phyloP scores from a whole-genome alignment of 2,113 vertebrate genomes.

The Eretmochelys imbricata region DNA sequence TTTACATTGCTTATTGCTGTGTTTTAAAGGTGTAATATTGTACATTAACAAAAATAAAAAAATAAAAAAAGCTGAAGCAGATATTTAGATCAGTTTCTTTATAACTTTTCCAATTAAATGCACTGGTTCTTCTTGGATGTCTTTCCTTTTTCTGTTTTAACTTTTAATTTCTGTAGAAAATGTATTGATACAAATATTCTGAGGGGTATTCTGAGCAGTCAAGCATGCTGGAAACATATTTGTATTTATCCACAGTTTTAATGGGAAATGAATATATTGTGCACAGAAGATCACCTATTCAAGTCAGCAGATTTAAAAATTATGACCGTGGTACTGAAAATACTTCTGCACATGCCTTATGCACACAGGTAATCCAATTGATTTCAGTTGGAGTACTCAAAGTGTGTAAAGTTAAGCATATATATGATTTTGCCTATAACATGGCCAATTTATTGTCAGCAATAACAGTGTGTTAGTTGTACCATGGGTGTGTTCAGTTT shows the following conservation, averaged over 20 bases:
- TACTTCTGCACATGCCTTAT: background rate
- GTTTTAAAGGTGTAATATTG: background rate
- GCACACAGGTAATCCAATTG: background rate
- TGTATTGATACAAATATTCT: background rate
- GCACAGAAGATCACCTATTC: background rate
- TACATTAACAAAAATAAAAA: background rate
- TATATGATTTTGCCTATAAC: background rate
- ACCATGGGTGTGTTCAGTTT: background rate
- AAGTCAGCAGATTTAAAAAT: background rate
- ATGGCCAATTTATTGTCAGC: background rate
- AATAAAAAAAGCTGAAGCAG: background rate
- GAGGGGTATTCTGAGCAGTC: background rate
- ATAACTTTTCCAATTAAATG: background rate
- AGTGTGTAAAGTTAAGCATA: background rate
- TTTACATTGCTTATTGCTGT: background rate
- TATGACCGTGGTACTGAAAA: background rate
- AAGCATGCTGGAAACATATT: background rate
- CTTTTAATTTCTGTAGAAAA: background rate
- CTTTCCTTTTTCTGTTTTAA: background rate
- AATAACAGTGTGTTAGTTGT: background rate
- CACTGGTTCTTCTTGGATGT: background rate
- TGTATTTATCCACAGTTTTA: background rate
- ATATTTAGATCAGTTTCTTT: background rate
- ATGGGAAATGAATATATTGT: background rate
- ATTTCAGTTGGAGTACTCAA: background rate